Evolutionary conservation across 1,140 invertebrate species (phyloP).

Genomic region (Latrodectus geometricus): DNA sequence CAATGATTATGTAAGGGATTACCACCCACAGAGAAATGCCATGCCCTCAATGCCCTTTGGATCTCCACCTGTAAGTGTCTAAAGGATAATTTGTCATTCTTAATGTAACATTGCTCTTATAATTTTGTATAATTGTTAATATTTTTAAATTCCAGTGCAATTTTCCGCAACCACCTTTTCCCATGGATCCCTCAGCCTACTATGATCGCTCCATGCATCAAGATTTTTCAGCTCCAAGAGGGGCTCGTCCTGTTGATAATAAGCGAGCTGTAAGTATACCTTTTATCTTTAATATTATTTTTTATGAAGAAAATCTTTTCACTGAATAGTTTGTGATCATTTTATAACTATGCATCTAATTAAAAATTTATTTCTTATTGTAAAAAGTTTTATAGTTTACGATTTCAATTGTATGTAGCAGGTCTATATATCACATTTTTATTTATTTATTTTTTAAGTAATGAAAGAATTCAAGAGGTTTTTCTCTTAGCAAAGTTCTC

Average conservation of each 20-base stretch:
- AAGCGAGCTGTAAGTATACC: conserved; percentile 63
- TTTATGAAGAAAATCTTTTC: not conserved
- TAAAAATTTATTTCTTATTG: not conserved
- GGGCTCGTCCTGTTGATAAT: conserved; percentile 56
- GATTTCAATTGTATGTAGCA: too few relatives aligned
- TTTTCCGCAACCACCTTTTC: conserved; percentile 74
- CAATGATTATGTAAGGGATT: conserved; percentile 69
- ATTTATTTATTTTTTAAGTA: too few relatives aligned
- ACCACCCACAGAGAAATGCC: conserved; percentile 67
- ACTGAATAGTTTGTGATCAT: not conserved
- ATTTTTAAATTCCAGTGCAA: conserved; percentile 73
- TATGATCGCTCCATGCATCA: conserved; percentile 80
- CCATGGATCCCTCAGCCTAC: conserved; percentile 79
- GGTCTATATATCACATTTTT: too few relatives aligned
- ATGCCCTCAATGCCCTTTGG: conserved; percentile 69
- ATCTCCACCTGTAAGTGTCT: conserved; percentile 67
- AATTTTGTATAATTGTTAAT: not conserved
- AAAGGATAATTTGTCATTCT: conserved; percentile 3
- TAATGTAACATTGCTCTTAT: not conserved
- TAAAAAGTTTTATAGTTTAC: too few relatives aligned
- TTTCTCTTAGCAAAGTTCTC: too few relatives aligned
- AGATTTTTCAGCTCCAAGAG: conserved; percentile 69
- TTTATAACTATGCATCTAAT: not conserved
- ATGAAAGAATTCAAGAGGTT: too few relatives aligned
- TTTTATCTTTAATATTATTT: conserved; percentile 16